Evolutionary conservation across 2,113 vertebrate species (phyloP).

Genomic region (Campylomormyrus tamandua): DNA sequence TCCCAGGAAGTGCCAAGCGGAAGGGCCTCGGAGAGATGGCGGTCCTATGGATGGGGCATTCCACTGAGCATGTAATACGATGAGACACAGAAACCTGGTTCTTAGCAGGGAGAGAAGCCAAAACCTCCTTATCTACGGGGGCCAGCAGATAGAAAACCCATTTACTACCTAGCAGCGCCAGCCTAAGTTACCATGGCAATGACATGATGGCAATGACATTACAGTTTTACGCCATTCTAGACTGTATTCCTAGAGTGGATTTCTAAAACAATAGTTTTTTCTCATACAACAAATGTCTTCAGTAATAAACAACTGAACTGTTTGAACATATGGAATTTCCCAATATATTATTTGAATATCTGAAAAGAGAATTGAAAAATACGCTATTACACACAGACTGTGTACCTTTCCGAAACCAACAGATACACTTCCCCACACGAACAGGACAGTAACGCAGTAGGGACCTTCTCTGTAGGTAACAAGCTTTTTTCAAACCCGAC

Average conservation of each 20-base stretch:
- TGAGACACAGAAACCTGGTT: slow-evolving; percentile 12
- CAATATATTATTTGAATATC: neutral
- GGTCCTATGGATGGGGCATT: slow-evolving; percentile 26
- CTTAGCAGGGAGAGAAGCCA: slow-evolving; percentile 7
- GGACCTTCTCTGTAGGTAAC: neutral
- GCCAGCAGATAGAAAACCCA: slow-evolving; percentile 34
- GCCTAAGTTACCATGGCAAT: slow-evolving; percentile 92
- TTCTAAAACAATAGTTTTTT: neutral
- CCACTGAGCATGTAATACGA: slow-evolving; percentile 29
- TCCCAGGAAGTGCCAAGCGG: neutral
- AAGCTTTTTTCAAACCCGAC: neutral
- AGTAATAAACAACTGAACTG: neutral
- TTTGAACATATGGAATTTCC: neutral
- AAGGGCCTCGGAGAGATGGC: neutral
- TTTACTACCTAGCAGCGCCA: slow-evolving; percentile 61
- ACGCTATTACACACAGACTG: neutral
- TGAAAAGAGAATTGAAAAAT: neutral
- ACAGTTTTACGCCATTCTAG: slow-evolving; percentile 86
- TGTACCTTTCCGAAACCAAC: neutral
- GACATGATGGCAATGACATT: slow-evolving; percentile 84
- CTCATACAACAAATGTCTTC: neutral
- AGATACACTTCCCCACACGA: neutral
- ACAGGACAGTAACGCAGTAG: neutral
- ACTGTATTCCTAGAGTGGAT: slow-evolving; percentile 75
- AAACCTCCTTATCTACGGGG: slow-evolving; percentile 27